phyloP scores from a whole-genome alignment of 2,113 vertebrate species.

The Axis porcinus region DNA sequence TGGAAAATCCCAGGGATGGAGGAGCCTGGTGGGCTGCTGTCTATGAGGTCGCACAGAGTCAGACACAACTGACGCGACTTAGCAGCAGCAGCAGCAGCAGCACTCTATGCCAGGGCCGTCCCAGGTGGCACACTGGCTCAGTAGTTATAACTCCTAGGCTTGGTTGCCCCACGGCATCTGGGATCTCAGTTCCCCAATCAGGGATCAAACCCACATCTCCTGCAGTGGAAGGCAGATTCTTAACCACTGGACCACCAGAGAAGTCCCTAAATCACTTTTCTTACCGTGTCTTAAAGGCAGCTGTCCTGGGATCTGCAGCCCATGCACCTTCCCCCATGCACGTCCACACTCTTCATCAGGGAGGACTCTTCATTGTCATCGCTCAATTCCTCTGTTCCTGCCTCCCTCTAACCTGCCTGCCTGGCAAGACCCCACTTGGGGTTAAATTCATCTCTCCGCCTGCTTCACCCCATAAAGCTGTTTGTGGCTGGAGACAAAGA shows the following conservation, averaged over 20 bases:
- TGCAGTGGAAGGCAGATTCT: not conserved
- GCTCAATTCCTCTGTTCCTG: not conserved
- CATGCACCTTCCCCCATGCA: rapidly evolving
- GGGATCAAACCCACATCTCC: not conserved
- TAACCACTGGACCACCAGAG: not conserved
- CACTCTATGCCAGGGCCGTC: not conserved
- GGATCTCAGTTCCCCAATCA: not conserved
- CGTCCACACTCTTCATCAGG: not conserved
- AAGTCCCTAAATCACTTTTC: not conserved
- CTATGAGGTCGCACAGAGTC: no score
- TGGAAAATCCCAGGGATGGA: no score
- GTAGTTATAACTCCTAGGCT: not conserved
- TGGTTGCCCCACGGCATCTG: not conserved
- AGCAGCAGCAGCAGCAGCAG: no score
- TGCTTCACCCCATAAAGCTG: not conserved
- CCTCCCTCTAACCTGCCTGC: not conserved
- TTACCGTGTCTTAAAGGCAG: not conserved
- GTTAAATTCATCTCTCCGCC: not conserved
- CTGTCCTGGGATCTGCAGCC: not conserved
- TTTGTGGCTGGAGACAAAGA: not conserved
- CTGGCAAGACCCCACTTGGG: not conserved
- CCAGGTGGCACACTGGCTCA: not conserved
- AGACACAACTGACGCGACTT: no score
- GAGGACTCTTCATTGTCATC: not conserved
- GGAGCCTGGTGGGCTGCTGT: no score